Evolutionary conservation across 2,888 invertebrate genomes (phyloP).

Genomic region (Drosophila setosimentum): DNA sequence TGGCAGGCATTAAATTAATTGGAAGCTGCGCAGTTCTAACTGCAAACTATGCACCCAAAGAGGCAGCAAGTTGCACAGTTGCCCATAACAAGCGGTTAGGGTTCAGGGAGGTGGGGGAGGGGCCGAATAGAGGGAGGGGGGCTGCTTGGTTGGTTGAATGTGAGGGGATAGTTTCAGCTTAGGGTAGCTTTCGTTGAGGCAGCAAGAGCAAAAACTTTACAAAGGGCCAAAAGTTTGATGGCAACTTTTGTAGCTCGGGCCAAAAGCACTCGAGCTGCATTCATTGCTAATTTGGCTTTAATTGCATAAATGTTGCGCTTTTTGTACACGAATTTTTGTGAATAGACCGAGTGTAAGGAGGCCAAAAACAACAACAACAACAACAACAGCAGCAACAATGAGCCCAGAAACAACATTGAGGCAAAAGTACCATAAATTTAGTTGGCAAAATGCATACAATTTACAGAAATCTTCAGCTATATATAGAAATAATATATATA

Average conservation of each 20-base stretch:
- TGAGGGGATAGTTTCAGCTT: constrained; percentile 14
- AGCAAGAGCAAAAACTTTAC: constrained; percentile 72
- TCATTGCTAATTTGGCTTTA: constrained; percentile 82
- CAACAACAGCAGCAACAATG: constrained; percentile 33
- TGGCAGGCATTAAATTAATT: constrained; percentile 81
- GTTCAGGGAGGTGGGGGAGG: not conserved
- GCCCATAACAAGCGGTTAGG: constrained; percentile 41
- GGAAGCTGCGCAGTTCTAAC: constrained; percentile 73
- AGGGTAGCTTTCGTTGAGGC: constrained; percentile 29
- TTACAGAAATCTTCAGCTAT: constrained; percentile 26
- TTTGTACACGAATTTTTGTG: constrained; percentile 71
- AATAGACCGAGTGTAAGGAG: constrained; percentile 29
- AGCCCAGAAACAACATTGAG: constrained; percentile 14
- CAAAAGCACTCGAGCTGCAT: constrained; percentile 79
- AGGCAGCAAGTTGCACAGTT: constrained; percentile 43
- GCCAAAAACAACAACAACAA: constrained; percentile 10
- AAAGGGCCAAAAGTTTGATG: constrained; percentile 81
- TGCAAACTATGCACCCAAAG: constrained; percentile 54
- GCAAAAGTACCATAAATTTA: constrained; percentile 69
- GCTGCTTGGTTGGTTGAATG: not conserved
- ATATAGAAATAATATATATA: constrained; percentile 20
- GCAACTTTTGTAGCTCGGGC: constrained; percentile 75
- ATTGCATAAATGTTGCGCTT: constrained; percentile 82
- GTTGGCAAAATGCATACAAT: constrained; percentile 58
- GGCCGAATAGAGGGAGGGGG: too few relatives aligned